phyloP scores from a whole-genome alignment of 2,797 vertebrate genomes.

The Micrastur ruficollis region DNA sequence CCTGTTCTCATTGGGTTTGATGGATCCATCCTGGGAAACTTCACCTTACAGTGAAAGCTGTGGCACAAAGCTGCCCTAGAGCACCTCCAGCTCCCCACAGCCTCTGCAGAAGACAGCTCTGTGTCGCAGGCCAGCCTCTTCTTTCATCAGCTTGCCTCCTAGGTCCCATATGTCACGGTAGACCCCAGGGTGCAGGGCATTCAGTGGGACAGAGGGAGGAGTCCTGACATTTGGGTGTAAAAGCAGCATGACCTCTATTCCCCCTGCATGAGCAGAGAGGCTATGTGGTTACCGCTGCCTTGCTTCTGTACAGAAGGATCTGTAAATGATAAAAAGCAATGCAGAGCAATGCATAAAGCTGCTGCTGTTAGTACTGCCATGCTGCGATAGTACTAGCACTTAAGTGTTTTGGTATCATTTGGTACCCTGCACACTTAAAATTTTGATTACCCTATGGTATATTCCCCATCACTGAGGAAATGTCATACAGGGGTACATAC shows the following conservation, averaged over 20 bases:
- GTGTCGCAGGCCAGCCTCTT: background rate
- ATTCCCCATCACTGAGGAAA: background rate
- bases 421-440: fast-evolving
- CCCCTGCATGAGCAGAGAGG: background rate
- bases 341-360: background rate
- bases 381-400: background rate
- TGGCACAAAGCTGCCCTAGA: background rate
- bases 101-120: background rate
- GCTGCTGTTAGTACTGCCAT: fast-evolving
- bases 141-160: background rate
- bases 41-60: background rate
- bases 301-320: background rate
- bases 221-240: background rate
- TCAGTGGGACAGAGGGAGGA: background rate
- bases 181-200: background rate
- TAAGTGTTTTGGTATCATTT: background rate
- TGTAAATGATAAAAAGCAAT: background rate
- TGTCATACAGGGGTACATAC: background rate
- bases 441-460: background rate
- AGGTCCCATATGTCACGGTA: background rate
- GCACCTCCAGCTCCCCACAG: background rate
- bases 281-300: background rate
- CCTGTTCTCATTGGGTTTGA: background rate
- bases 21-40: background rate
- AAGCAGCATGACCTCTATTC: background rate